Conservation (phyloP, 1,140 invertebrate species). For the Drosophila oshimai region DNA sequence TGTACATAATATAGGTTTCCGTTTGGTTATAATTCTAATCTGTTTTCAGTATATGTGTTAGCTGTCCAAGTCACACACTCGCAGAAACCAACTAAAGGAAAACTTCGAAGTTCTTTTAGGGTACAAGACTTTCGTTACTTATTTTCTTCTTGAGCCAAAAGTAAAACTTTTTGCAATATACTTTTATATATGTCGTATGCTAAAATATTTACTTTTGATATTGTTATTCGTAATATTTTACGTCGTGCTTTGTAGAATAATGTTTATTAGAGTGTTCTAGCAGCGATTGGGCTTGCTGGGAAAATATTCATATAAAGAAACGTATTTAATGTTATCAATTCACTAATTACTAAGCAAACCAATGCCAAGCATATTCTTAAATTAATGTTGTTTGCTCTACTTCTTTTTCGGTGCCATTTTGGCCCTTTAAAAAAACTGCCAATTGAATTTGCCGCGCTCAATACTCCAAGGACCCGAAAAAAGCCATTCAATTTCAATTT, state of each 20-base stretch:
- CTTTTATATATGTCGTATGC: constrained; percentile 40
- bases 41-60: not conserved
- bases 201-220: constrained; percentile 65
- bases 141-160: constrained; percentile 29
- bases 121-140: constrained; percentile 6
- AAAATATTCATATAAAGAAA: constrained; percentile 42
- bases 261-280: constrained; percentile 36
- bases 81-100: constrained; percentile 24
- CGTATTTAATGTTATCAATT: constrained; percentile 39
- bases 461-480: not conserved
- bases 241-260: constrained; percentile 50
- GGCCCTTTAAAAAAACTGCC: constrained; percentile 39
- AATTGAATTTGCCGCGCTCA: constrained; percentile 24
- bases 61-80: not conserved
- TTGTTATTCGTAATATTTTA: constrained; percentile 31
- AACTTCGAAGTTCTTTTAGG: constrained; percentile 9
- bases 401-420: constrained; percentile 8
- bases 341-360: constrained; percentile 57
- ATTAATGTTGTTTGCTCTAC: constrained; percentile 43
- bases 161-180: constrained; percentile 28
- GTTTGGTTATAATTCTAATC: constrained; percentile 10
- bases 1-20: constrained; percentile 16
- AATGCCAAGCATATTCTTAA: constrained; percentile 67
- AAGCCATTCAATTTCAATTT: not conserved
- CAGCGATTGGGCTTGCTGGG: constrained; percentile 24